Conservation (phyloP, 2,797 vertebrate genomes). For the Gila robusta region DNA sequence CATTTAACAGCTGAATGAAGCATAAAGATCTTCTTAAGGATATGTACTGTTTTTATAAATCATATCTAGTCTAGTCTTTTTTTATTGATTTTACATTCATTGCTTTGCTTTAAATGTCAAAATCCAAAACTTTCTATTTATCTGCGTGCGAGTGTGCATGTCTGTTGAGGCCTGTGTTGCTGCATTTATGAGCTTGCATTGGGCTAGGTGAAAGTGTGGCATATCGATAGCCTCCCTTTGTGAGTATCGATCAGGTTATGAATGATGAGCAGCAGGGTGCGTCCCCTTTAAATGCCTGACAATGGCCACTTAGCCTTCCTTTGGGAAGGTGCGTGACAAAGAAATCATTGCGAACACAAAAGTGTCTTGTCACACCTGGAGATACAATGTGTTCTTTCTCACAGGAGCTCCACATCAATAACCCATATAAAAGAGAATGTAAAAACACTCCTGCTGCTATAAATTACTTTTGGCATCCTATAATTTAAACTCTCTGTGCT, state of each 20-base stretch:
- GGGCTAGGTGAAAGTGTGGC: slow-evolving; percentile 53
- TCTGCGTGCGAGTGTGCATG: background rate
- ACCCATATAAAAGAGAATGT: slow-evolving; percentile 31
- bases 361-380: slow-evolving; percentile 63
- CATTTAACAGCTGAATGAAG: background rate
- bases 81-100: background rate
- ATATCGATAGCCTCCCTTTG: slow-evolving; percentile 57
- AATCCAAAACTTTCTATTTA: background rate
- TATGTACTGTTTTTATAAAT: background rate
- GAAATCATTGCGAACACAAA: slow-evolving; percentile 59
- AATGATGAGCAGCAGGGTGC: slow-evolving; percentile 56
- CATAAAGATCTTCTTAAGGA: background rate
- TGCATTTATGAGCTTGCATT: slow-evolving; percentile 20
- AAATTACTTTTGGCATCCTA: slow-evolving; percentile 56
- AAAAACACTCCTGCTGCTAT: slow-evolving; percentile 59
- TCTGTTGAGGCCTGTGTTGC: slow-evolving; percentile 1
- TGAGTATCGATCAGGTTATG: slow-evolving; percentile 56
- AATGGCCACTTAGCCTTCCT: slow-evolving; percentile 52
- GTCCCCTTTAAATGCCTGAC: slow-evolving; percentile 48
- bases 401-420: slow-evolving; percentile 53
- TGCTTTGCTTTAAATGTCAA: background rate
- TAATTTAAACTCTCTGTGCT: slow-evolving; percentile 44
- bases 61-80: background rate
- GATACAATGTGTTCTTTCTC: slow-evolving; percentile 50
- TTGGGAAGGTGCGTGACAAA: slow-evolving; percentile 59